Evolutionary conservation across 2,797 vertebrate genomes (phyloP).

Genomic region (Chrosomus eos): DNA sequence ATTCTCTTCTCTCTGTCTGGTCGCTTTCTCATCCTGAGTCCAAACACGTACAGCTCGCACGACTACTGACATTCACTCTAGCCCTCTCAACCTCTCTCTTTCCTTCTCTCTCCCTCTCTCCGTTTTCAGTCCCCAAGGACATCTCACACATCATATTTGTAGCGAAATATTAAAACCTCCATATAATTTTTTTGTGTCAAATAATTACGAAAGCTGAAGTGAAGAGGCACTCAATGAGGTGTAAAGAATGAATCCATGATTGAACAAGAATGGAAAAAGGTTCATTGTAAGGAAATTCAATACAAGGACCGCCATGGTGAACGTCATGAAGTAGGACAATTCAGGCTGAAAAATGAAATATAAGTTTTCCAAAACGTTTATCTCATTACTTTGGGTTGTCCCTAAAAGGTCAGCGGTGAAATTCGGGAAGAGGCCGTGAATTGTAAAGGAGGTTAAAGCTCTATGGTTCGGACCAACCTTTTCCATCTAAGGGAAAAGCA

Average conservation of each 20-base stretch:
- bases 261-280: conserved; percentile 1
- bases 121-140: conserved; percentile 15
- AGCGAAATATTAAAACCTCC: conserved; percentile 38
- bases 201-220: conserved; percentile 8
- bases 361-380: conserved; percentile 21
- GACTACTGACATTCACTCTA: conserved; percentile 32
- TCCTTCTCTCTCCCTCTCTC: neutral
- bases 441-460: conserved; percentile 32
- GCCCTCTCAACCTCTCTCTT: conserved; percentile 37
- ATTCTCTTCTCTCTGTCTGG: conserved; percentile 21
- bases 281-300: conserved; percentile 1
- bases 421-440: conserved; percentile 50
- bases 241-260: conserved; percentile 8
- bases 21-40: conserved; percentile 21
- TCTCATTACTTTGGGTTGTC: conserved; percentile 55
- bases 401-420: conserved; percentile 51
- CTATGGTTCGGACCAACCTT: conserved; percentile 50
- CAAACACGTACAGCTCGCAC: conserved; percentile 35
- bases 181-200: neutral
- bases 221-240: conserved; percentile 9
- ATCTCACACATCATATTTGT: conserved; percentile 31
- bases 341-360: conserved; percentile 6
- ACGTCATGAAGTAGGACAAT: neutral
- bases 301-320: neutral
- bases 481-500: conserved; percentile 47